Percentiles rank a stretch among this genome's conserved stretches.
Conservation (phyloP, 1,140 invertebrate species). For the Myzus persicae region DNA sequence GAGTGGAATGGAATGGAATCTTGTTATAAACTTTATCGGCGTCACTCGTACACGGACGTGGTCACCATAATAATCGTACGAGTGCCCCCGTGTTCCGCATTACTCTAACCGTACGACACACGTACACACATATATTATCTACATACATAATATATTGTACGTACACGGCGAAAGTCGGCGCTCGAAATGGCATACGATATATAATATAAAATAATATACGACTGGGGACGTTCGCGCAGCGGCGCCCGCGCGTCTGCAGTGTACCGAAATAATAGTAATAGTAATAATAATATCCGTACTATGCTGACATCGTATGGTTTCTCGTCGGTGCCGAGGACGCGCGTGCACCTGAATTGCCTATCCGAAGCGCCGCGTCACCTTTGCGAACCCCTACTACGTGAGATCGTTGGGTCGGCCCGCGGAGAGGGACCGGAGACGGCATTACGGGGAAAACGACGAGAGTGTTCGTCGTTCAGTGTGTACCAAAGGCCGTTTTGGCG, state of each 20-base stretch:
- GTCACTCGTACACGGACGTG: background rate
- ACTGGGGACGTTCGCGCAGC: background rate
- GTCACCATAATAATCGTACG: background rate
- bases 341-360: slow-evolving; percentile 47
- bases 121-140: background rate
- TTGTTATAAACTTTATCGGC: background rate
- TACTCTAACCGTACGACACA: background rate
- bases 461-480: background rate
- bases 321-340: background rate
- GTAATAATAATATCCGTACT: background rate
- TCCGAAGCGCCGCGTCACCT: slow-evolving; percentile 15
- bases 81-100: background rate
- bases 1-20: background rate
- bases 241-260: slow-evolving; percentile 1
- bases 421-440: background rate
- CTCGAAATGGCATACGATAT: background rate
- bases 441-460: background rate
- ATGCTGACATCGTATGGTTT: background rate
- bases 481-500: background rate
- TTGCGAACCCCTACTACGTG: slow-evolving; percentile 36
- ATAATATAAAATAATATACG: background rate
- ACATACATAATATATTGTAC: background rate
- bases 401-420: background rate
- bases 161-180: background rate
- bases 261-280: background rate